phyloP scores from a whole-genome alignment of 2,797 vertebrate species.

The Platyrinchus mystaceus region DNA sequence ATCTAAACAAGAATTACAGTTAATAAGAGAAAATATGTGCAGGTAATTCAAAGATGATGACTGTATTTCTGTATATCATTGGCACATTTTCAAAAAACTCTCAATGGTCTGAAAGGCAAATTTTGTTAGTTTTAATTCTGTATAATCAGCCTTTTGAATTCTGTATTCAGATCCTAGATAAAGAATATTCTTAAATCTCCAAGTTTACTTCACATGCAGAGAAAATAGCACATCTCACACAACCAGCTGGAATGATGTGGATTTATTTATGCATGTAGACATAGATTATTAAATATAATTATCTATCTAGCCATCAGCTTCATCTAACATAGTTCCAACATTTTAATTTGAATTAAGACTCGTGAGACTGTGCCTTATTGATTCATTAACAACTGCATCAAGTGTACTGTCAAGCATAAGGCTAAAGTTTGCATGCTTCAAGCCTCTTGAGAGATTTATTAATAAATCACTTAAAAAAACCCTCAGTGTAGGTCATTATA shows the following conservation, averaged over 20 bases:
- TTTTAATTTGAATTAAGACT: conserved; percentile 66
- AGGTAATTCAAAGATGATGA: background rate
- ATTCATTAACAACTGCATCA: conserved; percentile 63
- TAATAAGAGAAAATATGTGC: background rate
- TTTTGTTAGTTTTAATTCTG: background rate
- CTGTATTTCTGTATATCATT: background rate
- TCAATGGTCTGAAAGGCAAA: background rate
- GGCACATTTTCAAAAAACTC: background rate
- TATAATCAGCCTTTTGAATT: background rate
- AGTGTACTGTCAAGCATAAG: conserved; percentile 45
- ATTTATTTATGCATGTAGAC: background rate
- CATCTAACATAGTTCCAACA: conserved; percentile 25
- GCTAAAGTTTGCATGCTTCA: conserved; percentile 60
- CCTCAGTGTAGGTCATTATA: conserved; percentile 20
- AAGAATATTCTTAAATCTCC: background rate
- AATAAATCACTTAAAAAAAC: conserved; percentile 62
- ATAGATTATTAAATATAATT: background rate
- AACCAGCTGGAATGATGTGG: background rate
- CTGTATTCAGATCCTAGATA: background rate
- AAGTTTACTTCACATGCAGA: background rate
- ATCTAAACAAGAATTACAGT: background rate
- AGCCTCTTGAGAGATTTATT: conserved; percentile 55
- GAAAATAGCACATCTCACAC: background rate
- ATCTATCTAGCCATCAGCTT: background rate
- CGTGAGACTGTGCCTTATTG: conserved; percentile 59